These are phyloP conservation scores for Drosophila mojavensis DNA, from an alignment of 1,140 invertebrate genomes.

Conservation along the genomic window DNA sequence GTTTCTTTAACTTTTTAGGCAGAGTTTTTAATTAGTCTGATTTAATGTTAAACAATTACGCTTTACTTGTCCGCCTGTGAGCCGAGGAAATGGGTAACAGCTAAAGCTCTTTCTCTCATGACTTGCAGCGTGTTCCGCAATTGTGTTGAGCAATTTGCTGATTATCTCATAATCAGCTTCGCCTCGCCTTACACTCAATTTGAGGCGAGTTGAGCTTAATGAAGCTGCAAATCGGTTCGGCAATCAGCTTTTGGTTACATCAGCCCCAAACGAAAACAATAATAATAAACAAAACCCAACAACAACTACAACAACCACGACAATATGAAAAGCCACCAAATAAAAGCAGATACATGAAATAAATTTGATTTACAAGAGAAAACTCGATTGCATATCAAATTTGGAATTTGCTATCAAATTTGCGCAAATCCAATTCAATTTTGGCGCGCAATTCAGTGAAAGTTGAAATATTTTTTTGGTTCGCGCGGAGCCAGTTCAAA, in stretches of 20 bases:
- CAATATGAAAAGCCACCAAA: slow-evolving; percentile 19
- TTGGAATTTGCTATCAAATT: slow-evolving; percentile 64
- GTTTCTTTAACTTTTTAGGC: background rate
- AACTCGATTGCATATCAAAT: slow-evolving; percentile 56
- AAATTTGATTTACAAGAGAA: slow-evolving; percentile 64
- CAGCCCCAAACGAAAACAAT: slow-evolving; percentile 31
- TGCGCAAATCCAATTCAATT: slow-evolving; percentile 60
- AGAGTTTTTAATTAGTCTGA: background rate
- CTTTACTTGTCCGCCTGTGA: background rate
- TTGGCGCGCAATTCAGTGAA: slow-evolving; percentile 68
- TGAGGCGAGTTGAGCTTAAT: slow-evolving; percentile 61
- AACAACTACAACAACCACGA: slow-evolving; percentile 15
- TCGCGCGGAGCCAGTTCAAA: slow-evolving; percentile 30
- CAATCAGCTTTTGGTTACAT: slow-evolving; percentile 69
- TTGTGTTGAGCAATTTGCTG: slow-evolving; percentile 66
- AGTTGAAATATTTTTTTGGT: slow-evolving; percentile 43
- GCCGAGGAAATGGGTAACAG: background rate
- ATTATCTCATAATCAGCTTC: slow-evolving; percentile 78
- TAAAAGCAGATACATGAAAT: slow-evolving; percentile 29
- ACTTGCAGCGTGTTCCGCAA: slow-evolving; percentile 49
- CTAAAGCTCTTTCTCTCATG: slow-evolving; percentile 27
- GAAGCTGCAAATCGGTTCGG: slow-evolving; percentile 60
- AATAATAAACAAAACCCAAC: slow-evolving; percentile 13
- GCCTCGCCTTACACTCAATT: slow-evolving; percentile 56
- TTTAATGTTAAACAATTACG: background rate